Evolutionary conservation across 2,888 invertebrate genomes (phyloP), one percentile per base, ranked within the genome.

Genomic region (Hesperia comma): DNA sequence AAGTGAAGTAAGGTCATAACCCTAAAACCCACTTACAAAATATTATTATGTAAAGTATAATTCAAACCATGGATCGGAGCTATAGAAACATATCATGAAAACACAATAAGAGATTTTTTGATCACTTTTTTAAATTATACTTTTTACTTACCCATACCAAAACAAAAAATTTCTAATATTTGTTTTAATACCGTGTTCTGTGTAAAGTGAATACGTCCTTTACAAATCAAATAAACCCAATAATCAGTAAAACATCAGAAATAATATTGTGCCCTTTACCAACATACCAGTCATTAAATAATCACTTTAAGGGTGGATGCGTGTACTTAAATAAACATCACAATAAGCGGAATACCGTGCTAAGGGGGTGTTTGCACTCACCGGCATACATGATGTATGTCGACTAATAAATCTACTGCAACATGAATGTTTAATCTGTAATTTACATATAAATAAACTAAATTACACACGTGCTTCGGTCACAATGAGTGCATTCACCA

Each of bases 371-470:
- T 84, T 82, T 81, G 83, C 83, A 88, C 92, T 92, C 87, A 91
- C 92, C 90, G 87, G 79, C 82, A 86, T 80, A 85, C 87, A 86
- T 75, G 85, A 76, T 64, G 86, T 78, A 79, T 86, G 84, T 69
- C 85, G 82, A 79, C 86, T 89, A 85, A 90, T 72, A 79, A 85
- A 87, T 83, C 83, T 88, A 88, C 91, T 78, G 91, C 91, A 91
- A 89, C 84, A 71, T 83, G 90, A 87, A 81, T 81, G 75, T 79
- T 84, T 86, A 77, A 92, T 92, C 92, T 92, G 92, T 72, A 90
- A 90, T 43, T 83, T 84, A 82, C 74, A 81, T 77, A 74, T 63
- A 68, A 61, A 63, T 61, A 55, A 21, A 60, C 51, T 69, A 55
- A 41, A 69, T 63, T 56, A 61, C 51, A 66, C 58, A 49, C 43